These are phyloP conservation scores for Cyclura pinguis DNA, from an alignment of 2,797 vertebrate genomes.

Conservation along the genomic window DNA sequence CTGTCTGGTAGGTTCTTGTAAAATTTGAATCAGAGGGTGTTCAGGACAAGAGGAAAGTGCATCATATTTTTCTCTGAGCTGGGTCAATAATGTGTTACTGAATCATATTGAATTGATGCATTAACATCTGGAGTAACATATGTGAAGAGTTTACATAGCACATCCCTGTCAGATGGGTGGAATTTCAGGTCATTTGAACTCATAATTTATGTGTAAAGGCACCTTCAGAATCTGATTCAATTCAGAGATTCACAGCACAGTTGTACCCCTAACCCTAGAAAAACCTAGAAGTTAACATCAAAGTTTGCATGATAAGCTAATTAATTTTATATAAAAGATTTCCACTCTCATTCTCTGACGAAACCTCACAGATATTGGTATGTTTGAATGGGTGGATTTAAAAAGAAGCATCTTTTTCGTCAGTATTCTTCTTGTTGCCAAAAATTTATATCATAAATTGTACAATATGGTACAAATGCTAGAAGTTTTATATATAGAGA, in stretches of 20 bases:
- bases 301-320: not conserved
- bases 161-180: not conserved
- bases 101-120: not conserved
- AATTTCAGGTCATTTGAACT: conserved; percentile 3
- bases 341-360: rapidly evolving
- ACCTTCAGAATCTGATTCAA: not conserved
- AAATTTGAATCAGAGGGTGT: not conserved
- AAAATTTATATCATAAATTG: not conserved
- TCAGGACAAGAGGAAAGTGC: not conserved
- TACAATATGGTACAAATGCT: not conserved
- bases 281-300: not conserved
- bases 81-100: not conserved
- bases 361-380: not conserved
- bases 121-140: not conserved
- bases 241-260: not conserved
- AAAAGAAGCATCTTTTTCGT: not conserved
- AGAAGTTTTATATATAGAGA: conserved; percentile 15
- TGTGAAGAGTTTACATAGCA: not conserved
- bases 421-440: conserved; percentile 16
- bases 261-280: not conserved
- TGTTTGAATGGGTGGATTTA: not conserved
- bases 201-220: not conserved
- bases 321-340: not conserved
- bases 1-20: too few relatives aligned
- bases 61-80: not conserved